Base-by-base conservation (phyloP, 2,888 invertebrate genomes). In the Leptinotarsa tumamoca region DNA sequence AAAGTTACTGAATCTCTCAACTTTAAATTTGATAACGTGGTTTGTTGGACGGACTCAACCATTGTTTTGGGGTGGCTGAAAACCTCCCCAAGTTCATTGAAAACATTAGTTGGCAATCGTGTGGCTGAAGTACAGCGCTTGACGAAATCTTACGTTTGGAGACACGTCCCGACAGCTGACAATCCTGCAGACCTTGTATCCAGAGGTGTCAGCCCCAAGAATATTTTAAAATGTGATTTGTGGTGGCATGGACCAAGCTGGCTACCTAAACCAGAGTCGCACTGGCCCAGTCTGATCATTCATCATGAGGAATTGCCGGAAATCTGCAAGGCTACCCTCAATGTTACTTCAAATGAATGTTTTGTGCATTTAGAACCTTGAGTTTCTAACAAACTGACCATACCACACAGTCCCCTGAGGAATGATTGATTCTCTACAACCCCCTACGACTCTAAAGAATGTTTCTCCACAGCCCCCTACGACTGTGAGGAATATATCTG, bases 201-300 rank as follows among this genome's bases (percentile, higher is more conserved):
- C 3, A 72, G 79, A 23, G 79, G 78, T 7, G 63, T 78, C 27
- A 56, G 54, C 17, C 77, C 79, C n/a, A 67, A 58, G 50, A 51
- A 72, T 14, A 61, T 80, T 49, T 58, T 68, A 4, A 33, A 72
- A n/a, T 58, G 72, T 15, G 21, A 72, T 14, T 50, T 79, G 4
- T 80, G 81, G 79, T 81, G 81, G 81, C 70, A 75, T 21, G 80
- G 80, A 5, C 80, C 79, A 21, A 18, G 50, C 27, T 75, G 56
- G 33, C 63, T 79, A 3, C 1, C 13, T 54, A 15, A 27, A 21
- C 43, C 68, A 51, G 67, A 66, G 43, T 15, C 7, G 27, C 1
- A 74, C 23, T 78, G 74, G 76, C 74, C 78, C 10, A 33, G 33
- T 33, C 7, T 33, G 33, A 33, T 33, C 33, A 33, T 33, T 33